Base-by-base conservation (phyloP, 2,888 invertebrate genomes). In the Aproaerema taeniolella region DNA sequence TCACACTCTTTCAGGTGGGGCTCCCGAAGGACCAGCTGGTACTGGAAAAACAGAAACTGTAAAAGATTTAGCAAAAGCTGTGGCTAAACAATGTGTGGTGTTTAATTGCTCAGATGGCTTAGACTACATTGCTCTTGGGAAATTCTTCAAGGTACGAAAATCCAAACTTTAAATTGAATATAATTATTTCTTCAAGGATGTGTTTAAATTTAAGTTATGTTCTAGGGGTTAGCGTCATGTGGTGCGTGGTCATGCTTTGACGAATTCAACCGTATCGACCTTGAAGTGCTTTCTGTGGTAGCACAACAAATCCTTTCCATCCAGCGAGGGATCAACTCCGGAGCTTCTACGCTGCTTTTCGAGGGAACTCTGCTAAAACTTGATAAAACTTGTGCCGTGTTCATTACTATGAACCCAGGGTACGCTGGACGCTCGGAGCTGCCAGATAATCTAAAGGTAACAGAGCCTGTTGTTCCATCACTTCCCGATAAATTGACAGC, bases 191-290 rank as follows among this genome's bases (percentile, higher is more conserved):
- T 6, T 6, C 8, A 20, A 20, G 8, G 20, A 8, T 20, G 13
- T 31, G 5, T 13, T 31, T 31, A 26, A 6, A 31, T 6, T 13
- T 5, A 2, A 14, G 9, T 31, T 14, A 1, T 31, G 14, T 5
- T 63, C 60, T 71, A 93, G 90, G 97, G 97, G 10, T 78, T 97
- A 46, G 97, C 96, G 0, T 95, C 96, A 0, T 94, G 96, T 53
- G 97, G 97, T 0, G 97, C 97, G 0, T 97, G 97, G 97, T 95
- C 96, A 0, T 98, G 97, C 68, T 97, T 98, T 72, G 97, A 97
- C 75, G 97, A 98, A 73, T 97, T 98, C 78, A 97, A 98, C 75
- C 91, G 97, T 17, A 97, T 98, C 54, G 97, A 97, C 65, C 81
- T 97, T 47, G 97, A 98, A 74, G 95, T 98, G 38, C 75, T 98